phyloP scores from a whole-genome alignment of 2,797 vertebrate species.

The Sebastes matsubarae region DNA sequence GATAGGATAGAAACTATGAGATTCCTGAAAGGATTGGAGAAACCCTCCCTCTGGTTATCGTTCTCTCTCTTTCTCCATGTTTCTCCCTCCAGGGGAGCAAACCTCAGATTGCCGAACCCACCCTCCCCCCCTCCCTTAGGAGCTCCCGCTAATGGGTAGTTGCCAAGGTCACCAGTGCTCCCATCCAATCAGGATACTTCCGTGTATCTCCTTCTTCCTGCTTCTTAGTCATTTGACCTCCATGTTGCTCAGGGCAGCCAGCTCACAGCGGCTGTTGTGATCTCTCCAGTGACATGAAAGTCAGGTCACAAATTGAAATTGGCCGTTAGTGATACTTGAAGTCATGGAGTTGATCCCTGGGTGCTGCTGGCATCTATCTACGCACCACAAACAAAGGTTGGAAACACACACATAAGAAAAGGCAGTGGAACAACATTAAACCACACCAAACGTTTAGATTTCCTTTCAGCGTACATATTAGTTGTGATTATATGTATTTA shows the following conservation, averaged over 20 bases:
- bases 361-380: neutral
- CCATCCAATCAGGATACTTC: conserved; percentile 44
- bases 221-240: conserved; percentile 54
- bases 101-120: neutral
- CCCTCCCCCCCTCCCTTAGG: neutral
- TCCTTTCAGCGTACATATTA: neutral
- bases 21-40: conserved; percentile 37
- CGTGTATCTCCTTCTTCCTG: conserved; percentile 13
- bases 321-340: conserved; percentile 34
- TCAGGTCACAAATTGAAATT: conserved; percentile 30
- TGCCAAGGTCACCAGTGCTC: conserved; percentile 67
- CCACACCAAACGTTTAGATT: neutral
- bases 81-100: neutral
- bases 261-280: conserved; percentile 18
- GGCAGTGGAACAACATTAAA: neutral
- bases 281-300: conserved; percentile 18
- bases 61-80: neutral
- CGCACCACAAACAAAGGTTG: neutral
- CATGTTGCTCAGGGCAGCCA: conserved; percentile 22
- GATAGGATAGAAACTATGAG: conserved; percentile 22
- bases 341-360: conserved; percentile 19
- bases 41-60: conserved; percentile 24
- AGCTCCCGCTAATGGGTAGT: conserved; percentile 50
- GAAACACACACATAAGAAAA: neutral
- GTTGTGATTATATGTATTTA: neutral